Conservation (phyloP, 2,113 vertebrate genomes). For the Vanacampus margaritifer region DNA sequence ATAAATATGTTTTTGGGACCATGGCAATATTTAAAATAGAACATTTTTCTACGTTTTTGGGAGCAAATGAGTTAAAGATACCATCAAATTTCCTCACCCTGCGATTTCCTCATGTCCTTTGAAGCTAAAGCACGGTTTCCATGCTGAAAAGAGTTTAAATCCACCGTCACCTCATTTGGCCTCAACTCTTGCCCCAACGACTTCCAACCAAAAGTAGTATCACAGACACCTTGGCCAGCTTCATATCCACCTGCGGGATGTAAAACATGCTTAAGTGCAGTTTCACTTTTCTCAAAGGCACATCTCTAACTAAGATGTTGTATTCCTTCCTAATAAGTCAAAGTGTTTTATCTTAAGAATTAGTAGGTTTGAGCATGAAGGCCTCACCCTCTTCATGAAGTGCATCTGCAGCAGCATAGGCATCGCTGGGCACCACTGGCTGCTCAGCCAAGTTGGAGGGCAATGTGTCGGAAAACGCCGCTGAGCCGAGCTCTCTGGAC, state of each 20-base stretch:
- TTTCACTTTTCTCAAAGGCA: neutral
- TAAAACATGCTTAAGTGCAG: neutral
- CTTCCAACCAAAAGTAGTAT: conserved; percentile 99
- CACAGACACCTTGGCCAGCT: conserved; percentile 91
- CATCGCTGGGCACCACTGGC: conserved; percentile 87
- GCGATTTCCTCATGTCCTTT: conserved; percentile 99
- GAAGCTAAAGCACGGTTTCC: conserved; percentile 98
- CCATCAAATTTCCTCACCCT: conserved; percentile 76
- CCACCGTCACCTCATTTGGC: conserved; percentile 95
- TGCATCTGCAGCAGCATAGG: conserved; percentile 75
- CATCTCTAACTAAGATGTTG: neutral
- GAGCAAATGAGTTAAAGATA: neutral
- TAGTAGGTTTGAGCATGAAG: neutral
- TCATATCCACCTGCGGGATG: conserved; percentile 83
- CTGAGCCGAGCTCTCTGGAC: conserved; percentile 85
- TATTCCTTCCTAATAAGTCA: neutral
- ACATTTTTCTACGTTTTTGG: too few relatives aligned
- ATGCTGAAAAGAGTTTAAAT: conserved; percentile 97
- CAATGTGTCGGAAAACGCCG: conserved; percentile 83
- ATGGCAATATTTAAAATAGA: too few relatives aligned
- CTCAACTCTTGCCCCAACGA: conserved; percentile 99
- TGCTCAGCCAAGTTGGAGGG: conserved; percentile 83
- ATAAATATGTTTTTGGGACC: too few relatives aligned
- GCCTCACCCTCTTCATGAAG: conserved; percentile 70
- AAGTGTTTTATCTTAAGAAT: neutral